Conservation (phyloP, 2,797 vertebrate genomes). For the Ambastaia sidthimunki region DNA sequence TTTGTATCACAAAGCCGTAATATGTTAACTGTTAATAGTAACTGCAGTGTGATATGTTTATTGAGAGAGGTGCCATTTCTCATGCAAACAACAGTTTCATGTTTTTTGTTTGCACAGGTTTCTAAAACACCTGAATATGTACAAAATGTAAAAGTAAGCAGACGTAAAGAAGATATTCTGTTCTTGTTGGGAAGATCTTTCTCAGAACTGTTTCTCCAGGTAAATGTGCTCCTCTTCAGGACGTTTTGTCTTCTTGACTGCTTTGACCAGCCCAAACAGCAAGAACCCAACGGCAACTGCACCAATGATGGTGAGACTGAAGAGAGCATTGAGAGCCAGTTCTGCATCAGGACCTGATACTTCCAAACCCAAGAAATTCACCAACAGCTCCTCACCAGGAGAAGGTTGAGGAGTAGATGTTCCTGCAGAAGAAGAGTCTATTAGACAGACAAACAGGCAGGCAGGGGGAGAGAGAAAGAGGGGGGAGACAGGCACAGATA, state of each 20-base stretch:
- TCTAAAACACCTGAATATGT: too few relatives aligned
- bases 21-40: not conserved
- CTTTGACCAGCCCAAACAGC: constrained; percentile 33
- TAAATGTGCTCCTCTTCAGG: not conserved
- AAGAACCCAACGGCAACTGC: constrained; percentile 16
- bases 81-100: too few relatives aligned
- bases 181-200: not conserved
- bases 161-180: not conserved
- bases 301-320: constrained; percentile 44
- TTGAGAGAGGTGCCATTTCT: too few relatives aligned
- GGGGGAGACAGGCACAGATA: too few relatives aligned
- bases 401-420: constrained; percentile 46
- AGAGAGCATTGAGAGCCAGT: constrained; percentile 51
- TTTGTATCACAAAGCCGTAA: not conserved
- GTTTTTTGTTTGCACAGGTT: not conserved
- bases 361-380: constrained; percentile 55
- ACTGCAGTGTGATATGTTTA: not conserved
- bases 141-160: too few relatives aligned
- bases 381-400: not conserved
- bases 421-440: constrained; percentile 45
- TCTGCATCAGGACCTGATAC: constrained; percentile 47
- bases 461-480: not conserved
- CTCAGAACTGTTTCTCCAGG: constrained; percentile 57
- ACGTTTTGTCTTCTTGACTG: constrained; percentile 44
- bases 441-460: not conserved